Evolutionary conservation across 2,888 invertebrate genomes (phyloP), one percentile per base, ranked within the genome.

Genomic region (Lampropteryx suffumata): DNA sequence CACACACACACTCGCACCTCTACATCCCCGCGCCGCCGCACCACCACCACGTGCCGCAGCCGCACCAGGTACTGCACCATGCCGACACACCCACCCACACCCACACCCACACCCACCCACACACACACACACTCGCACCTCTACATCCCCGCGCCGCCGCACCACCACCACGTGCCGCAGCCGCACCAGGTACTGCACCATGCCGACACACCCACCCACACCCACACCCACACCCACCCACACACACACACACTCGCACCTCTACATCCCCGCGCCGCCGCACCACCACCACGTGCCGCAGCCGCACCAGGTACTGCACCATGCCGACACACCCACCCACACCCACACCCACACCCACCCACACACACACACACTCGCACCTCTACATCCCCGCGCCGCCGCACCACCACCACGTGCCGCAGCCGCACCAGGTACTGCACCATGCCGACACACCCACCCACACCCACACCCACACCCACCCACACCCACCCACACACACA

Each of bases 151-250:
- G 94, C 94, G 73, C 92, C 94, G 73, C 92, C 91, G 61, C 85
- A 81, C 66, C 88, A 84, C 74, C 82, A 82, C 71, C 76, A 71
- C 76, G n/a, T n/a, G n/a, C n/a, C n/a, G n/a, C 91, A 74, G 70
- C 91, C 74, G 67, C 84, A 84, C 67, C 82, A 82, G 79, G 79
- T 79, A 97, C 87, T 95, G 96, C 73, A 97, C 17, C 3, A 17
- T n/a, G n/a, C n/a, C 21, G 2, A 21, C 21, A 21, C 21, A 21
- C 21, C 21, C 21, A 21, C 21, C 2, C n/a, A n/a, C n/a, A n/a
- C n/a, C n/a, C n/a, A n/a, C n/a, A n/a, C n/a, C 95, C 68, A 97
- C 97, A 55, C 96, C 97, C 53, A 97, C 97, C 39, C 97, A 97
- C 32, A 97, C 97, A 86, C 24, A 92, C 57, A 91, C 91, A 2